A percentile compares a stretch with the other conserved stretches of the same genome.
Conservation (phyloP, 1,140 invertebrate species). For the Hermetia illucens region DNA sequence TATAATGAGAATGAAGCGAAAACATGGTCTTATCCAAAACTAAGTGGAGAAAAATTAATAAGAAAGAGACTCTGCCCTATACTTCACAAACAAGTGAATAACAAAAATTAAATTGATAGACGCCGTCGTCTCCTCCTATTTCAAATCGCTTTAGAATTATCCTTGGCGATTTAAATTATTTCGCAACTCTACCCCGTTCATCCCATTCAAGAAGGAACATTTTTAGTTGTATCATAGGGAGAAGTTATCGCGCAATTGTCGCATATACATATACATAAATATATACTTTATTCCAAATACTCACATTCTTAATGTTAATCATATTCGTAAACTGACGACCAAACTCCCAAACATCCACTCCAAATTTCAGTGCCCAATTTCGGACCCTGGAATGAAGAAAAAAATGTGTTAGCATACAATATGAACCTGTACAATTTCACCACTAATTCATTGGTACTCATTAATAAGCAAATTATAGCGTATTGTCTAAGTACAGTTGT, state of each 20-base stretch:
- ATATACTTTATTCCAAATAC: conserved; percentile 29
- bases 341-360: conserved; percentile 77
- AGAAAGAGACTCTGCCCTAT: too few relatives aligned
- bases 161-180: not conserved
- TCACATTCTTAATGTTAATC: conserved; percentile 72
- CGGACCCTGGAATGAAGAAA: conserved; percentile 56
- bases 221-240: not conserved
- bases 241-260: too few relatives aligned
- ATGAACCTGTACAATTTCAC: too few relatives aligned
- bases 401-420: too few relatives aligned
- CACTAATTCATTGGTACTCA: too few relatives aligned
- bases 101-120: not conserved
- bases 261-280: not conserved
- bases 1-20: too few relatives aligned
- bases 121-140: not conserved
- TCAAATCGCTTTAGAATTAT: not conserved
- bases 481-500: too few relatives aligned
- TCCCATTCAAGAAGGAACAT: not conserved
- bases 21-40: too few relatives aligned
- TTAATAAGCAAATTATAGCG: too few relatives aligned
- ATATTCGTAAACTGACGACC: conserved; percentile 74
- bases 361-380: conserved; percentile 81
- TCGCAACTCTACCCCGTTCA: too few relatives aligned
- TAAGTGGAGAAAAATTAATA: too few relatives aligned
- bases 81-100: too few relatives aligned